Evolutionary conservation across 2,797 vertebrate genomes (phyloP).

Genomic region (Ceyx erithaca): DNA sequence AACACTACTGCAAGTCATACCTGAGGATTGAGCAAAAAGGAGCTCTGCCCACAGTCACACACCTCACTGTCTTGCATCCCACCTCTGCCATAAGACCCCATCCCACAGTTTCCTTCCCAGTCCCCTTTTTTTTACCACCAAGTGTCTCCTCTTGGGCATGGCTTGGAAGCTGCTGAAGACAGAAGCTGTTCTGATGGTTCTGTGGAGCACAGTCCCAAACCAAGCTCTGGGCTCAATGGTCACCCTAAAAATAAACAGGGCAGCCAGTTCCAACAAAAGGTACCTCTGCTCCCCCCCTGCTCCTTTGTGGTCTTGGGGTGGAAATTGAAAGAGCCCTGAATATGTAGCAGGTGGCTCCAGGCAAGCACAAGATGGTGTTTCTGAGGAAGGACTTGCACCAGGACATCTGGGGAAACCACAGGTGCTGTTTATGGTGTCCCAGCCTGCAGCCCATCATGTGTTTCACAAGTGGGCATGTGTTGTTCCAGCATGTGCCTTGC

Average conservation of each 20-base stretch:
- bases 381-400: constrained; percentile 20
- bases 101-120: rapidly evolving
- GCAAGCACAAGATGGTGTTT: background rate
- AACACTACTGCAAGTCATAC: background rate
- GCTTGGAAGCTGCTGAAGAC: background rate
- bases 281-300: background rate
- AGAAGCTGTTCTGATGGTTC: rapidly evolving
- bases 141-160: no score
- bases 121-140: background rate
- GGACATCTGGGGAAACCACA: constrained; percentile 37
- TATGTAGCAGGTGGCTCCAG: background rate
- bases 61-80: background rate
- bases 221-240: rapidly evolving
- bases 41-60: rapidly evolving
- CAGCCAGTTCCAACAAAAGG: background rate
- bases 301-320: background rate
- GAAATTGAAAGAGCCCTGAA: constrained; percentile 34
- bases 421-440: background rate
- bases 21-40: background rate
- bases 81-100: background rate
- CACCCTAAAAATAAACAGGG: background rate
- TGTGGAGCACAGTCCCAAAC: background rate
- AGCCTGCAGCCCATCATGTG: background rate
- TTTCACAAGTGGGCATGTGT: background rate
- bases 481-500: background rate